phyloP scores from a whole-genome alignment of 2,888 invertebrate genomes.

The Adelognathus sp. region DNA sequence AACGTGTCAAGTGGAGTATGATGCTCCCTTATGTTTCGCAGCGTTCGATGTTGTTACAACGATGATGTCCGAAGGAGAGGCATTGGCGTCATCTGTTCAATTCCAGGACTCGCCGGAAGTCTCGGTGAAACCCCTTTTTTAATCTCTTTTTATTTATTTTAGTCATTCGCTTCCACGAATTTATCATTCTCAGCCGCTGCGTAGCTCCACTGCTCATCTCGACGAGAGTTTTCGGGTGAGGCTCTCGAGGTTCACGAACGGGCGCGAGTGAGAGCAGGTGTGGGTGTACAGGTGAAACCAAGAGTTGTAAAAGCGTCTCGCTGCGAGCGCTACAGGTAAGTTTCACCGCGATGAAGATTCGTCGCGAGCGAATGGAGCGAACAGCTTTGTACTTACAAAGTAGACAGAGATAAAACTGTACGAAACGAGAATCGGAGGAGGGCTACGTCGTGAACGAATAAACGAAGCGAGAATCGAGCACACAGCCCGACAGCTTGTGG shows the following conservation, averaged over 20 bases:
- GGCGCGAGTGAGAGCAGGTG: slow-evolving; percentile 34
- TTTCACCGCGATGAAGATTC: neutral
- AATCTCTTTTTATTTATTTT: neutral
- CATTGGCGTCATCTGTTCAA: slow-evolving; percentile 15
- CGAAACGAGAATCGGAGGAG: neutral
- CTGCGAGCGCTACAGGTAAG: neutral
- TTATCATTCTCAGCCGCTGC: slow-evolving; percentile 6
- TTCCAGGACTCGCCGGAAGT: slow-evolving; percentile 24
- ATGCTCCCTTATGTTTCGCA: too few species aligned
- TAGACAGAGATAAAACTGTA: slow-evolving; percentile 9
- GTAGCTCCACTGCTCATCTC: slow-evolving; percentile 1
- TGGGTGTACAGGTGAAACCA: slow-evolving; percentile 50
- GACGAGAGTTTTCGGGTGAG: slow-evolving; percentile 24
- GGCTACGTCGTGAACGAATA: slow-evolving; percentile 3
- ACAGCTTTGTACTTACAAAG: neutral
- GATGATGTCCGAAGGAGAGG: neutral
- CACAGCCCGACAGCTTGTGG: slow-evolving; percentile 70
- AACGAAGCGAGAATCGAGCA: slow-evolving; percentile 22
- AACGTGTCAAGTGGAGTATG: neutral
- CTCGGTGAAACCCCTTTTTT: slow-evolving; percentile 11
- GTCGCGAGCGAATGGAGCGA: too few species aligned
- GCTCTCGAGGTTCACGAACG: neutral
- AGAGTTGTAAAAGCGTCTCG: slow-evolving; percentile 25
- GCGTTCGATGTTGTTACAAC: neutral
- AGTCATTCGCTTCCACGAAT: slow-evolving; percentile 21